Evolutionary conservation across 2,113 vertebrate species (phyloP), one percentile per base, ranked within the genome.

Genomic region (Haemorhous mexicanus): DNA sequence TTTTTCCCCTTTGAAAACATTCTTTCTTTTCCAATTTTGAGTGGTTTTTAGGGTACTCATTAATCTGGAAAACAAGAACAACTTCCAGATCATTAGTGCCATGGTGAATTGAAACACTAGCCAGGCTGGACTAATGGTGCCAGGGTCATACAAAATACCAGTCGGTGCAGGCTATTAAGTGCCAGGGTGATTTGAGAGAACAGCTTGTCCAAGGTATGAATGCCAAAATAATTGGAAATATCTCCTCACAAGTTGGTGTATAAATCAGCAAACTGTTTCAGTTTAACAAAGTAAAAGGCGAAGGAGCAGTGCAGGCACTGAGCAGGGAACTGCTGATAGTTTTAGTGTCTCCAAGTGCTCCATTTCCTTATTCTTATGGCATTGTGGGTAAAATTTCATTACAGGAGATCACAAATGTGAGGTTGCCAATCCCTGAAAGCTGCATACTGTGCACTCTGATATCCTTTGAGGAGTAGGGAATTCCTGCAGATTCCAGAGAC

Each of bases 161-260:
- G 96, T 97, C 87, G 18, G 56, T 27, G 27, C 89, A 86, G 90
- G 88, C 95, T 97, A 95, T 97, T 95, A 96, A n/a, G 84, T 98
- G 98, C 98, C 97, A 97, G 98, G 95, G 97, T 97, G 97, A 97
- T 98, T 97, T 98, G 97, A 98, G 96, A 94, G 97, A 98, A 97
- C 98, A 97, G 97, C 97, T 97, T 98, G 97, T 97, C 97, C 97
- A 97, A 95, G 91, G 91, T 94, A 95, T 3, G 18, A 97, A 97
- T 98, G 98, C 98, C 98, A 98, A 98, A 97, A 97, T 97, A 95
- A 97, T 96, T 98, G 98, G 96, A 98, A 97, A 95, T 94, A 92
- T 92, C 95, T 97, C 97, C 75, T 97, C 97, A 93, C 66, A 93
- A 88, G 67, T 81, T 61, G n/a, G 89, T 92, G 87, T 94, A 94